Evolutionary conservation across 2,888 invertebrate species (phyloP).

Genomic region (Phyllotreta cruciferae): DNA sequence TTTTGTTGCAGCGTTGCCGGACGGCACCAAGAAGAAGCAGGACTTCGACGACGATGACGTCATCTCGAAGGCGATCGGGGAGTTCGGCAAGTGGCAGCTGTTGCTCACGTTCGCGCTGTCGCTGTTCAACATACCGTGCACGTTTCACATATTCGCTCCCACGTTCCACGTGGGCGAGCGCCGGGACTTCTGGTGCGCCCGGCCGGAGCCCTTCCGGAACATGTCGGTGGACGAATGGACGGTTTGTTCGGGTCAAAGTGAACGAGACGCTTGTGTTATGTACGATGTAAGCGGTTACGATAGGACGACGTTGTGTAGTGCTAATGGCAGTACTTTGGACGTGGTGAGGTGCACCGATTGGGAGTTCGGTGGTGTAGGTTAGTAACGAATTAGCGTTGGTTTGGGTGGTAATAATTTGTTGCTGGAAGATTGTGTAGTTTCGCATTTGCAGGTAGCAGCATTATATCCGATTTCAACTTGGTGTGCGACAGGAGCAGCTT

Average conservation of each 20-base stretch:
- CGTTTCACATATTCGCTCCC: constrained; percentile 80
- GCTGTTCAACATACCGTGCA: constrained; percentile 80
- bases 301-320: constrained; percentile 18
- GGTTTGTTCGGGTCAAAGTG: constrained; percentile 69
- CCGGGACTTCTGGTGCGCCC: constrained; percentile 74
- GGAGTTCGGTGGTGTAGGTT: constrained; percentile 57
- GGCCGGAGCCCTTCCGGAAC: constrained; percentile 63
- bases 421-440: constrained; percentile 4
- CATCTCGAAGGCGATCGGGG: constrained; percentile 73
- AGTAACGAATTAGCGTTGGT: constrained; percentile 34
- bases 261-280: constrained; percentile 65
- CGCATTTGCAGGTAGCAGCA: constrained; percentile 66
- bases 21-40: constrained; percentile 44
- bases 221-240: constrained; percentile 63
- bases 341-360: constrained; percentile 52
- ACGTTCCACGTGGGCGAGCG: constrained; percentile 73
- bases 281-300: constrained; percentile 56
- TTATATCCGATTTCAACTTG: constrained; percentile 78
- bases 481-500: constrained; percentile 76
- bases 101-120: constrained; percentile 76
- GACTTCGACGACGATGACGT: constrained; percentile 65
- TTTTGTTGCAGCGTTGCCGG: constrained; percentile 47
- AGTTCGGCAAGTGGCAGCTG: constrained; percentile 80
- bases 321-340: constrained; percentile 36
- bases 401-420: background rate